Percentiles rank a stretch among this genome's conserved stretches.
These are phyloP conservation scores for Calephelis virginiensis DNA, from an alignment of 1,140 invertebrate species.

Conservation along the genomic window DNA sequence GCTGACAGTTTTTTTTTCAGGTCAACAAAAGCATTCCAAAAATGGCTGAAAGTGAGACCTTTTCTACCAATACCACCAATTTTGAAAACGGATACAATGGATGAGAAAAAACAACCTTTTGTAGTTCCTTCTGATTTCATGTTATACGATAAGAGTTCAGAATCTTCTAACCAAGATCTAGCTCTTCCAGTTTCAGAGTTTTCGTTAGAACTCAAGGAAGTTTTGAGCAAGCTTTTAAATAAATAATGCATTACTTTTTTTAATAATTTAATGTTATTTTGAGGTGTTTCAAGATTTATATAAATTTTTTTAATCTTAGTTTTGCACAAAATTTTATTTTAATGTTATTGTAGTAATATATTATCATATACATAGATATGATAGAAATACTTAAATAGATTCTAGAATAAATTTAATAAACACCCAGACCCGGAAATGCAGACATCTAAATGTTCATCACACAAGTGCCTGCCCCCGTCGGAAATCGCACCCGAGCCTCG, in stretches of 20 bases:
- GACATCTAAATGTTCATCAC: too few relatives aligned
- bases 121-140: conserved; percentile 63
- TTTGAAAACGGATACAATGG: conserved; percentile 40
- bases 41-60: conserved; percentile 62
- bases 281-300: too few relatives aligned
- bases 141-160: conserved; percentile 34
- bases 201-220: conserved; percentile 58
- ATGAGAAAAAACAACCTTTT: conserved; percentile 59
- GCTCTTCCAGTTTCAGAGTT: conserved; percentile 62
- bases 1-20: conserved; percentile 38
- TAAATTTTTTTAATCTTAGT: too few relatives aligned
- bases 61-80: conserved; percentile 65
- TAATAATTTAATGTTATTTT: background rate
- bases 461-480: too few relatives aligned
- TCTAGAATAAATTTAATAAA: too few relatives aligned
- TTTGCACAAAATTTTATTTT: background rate
- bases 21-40: conserved; percentile 69
- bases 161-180: conserved; percentile 41
- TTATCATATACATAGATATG: too few relatives aligned
- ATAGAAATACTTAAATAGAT: too few relatives aligned
- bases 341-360: background rate
- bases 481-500: too few relatives aligned
- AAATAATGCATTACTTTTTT: conserved; percentile 33
- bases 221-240: conserved; percentile 60
- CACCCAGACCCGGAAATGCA: too few relatives aligned